Evolutionary conservation across 2,888 invertebrate genomes (phyloP), one percentile per base, ranked within the genome.

Genomic region (Lasioglossum calceatum): DNA sequence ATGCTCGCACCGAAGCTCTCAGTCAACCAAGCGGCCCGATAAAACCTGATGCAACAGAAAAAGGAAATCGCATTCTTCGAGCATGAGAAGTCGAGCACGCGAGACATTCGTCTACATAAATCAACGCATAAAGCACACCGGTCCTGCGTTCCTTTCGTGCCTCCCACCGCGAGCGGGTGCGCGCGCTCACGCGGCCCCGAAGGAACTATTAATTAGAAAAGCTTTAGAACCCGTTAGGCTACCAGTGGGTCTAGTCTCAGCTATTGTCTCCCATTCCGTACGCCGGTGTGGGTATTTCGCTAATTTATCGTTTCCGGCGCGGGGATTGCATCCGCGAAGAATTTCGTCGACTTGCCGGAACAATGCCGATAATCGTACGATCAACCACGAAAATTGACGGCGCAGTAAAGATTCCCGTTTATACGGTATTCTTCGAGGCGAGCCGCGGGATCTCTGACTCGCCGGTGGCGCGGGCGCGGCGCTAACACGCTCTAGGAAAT

Each of bases 291-390:
- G 78, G 78, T 87, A 87, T 82, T 74, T 75, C 67, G 73, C 77
- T 84, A 88, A 88, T 88, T 87, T 82, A 87, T 88, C 70, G 79
- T 76, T 87, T 87, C 88, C 88, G 76, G 27, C 44, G 12, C 42
- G 50, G 12, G 19, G n/a, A 77, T 44, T 44, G 81, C 73, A 47
- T 61, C 42, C 64, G 54, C 32, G 32, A 42, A 50, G 61, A 75
- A 61, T 82, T 71, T 75, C 82, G 64, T 23, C n/a, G 61, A 42
- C 19, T 50, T 10, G 16, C 12, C 36, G 39, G 47, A n/a, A 50
- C 32, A 79, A 64, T 50, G 14, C 64, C 64, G 47, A 39, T 32
- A 8, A 70, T 70, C 42, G 39, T 4, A 39, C 36, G 39, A 39
- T 70, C 70, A 23, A 36, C 39, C 70, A 42, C 10, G 54, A 75